These are phyloP conservation scores for Carposina sasakii DNA, from an alignment of 1,140 invertebrate genomes.

Conservation along the genomic window DNA sequence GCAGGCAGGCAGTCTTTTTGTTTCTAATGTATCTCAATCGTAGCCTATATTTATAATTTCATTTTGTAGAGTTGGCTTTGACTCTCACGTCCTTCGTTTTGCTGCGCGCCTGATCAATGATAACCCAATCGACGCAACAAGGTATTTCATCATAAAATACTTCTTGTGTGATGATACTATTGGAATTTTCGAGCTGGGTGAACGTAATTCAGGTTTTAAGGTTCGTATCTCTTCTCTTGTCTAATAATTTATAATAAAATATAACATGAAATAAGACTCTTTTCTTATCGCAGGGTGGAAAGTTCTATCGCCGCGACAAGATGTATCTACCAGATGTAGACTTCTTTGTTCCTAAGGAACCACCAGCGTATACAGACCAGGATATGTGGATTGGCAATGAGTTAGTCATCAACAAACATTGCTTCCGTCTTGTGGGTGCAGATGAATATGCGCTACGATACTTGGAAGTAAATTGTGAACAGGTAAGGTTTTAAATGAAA, in stretches of 20 bases:
- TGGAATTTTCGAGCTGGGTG: constrained; percentile 83
- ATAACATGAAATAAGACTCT: neutral
- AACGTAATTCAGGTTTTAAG: constrained; percentile 81
- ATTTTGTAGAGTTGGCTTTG: constrained; percentile 75
- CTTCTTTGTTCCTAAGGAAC: constrained; percentile 77
- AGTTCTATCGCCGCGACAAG: constrained; percentile 78
- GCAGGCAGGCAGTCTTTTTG: too few species aligned
- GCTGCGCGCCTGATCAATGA: constrained; percentile 82
- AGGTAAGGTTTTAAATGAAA: constrained; percentile 72
- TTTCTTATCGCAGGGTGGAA: constrained; percentile 71
- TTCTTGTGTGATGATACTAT: constrained; percentile 89
- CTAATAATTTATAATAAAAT: too few species aligned
- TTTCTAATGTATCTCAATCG: too few species aligned
- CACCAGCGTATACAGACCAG: constrained; percentile 80
- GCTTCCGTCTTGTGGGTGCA: constrained; percentile 84
- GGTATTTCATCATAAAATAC: constrained; percentile 87
- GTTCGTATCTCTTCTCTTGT: constrained; percentile 20
- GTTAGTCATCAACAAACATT: constrained; percentile 82
- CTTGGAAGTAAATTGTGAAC: constrained; percentile 85
- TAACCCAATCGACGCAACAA: constrained; percentile 77
- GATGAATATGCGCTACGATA: constrained; percentile 91
- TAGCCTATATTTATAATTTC: too few species aligned
- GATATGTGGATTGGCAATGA: constrained; percentile 88
- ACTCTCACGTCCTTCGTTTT: constrained; percentile 87
- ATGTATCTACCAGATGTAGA: constrained; percentile 83